Base-by-base conservation (phyloP, 2,888 invertebrate genomes). In the Lysandra coridon region DNA sequence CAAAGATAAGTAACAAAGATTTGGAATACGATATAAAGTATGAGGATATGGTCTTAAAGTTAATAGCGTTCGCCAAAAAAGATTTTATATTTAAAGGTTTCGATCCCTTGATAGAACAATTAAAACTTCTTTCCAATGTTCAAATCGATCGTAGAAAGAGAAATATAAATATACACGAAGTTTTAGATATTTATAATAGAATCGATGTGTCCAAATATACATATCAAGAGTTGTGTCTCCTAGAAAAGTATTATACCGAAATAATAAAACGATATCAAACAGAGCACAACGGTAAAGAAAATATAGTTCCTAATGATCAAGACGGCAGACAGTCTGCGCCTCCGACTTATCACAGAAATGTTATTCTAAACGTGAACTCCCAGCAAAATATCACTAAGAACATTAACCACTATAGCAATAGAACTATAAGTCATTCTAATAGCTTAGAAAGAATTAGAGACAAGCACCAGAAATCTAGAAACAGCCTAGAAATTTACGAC, bases 1-100 rank as follows among this genome's bases (percentile, higher is more conserved):
- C 92, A 0, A 92, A 92, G 85, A 89, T 88, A 1, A 85, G 89
- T 0, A 92, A 94, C 37, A 89, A 86, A 84, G 90, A 93, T 84
- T 85, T 95, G 44, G 90, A 93, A 83, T 93, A 94, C 76, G 88
- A 93, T 78, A 91, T 93, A 76, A 92, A 92, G 82, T 95, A 95
- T 82, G 94, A 95, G 85, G 92, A 93, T 2, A 93, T 95, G 83
- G 93, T 95, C 7, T 83, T 93, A 0, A 92, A 91, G 84, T 83
- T 95, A 1, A 95, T 95, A 1, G 90, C 91, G 57, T 94, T 95
- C 78, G 95, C 95, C 0, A 95, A 93, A 84, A 92, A 89, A 83
- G 93, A 93, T 83, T 93, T 95, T 73, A 89, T 92, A 82, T 95
- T 87, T 80, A 94, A 92, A 89, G 95, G 95, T 1, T 95, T 95